Evolutionary conservation across 2,113 vertebrate species (phyloP).

Genomic region (Collichthys lucidus): DNA sequence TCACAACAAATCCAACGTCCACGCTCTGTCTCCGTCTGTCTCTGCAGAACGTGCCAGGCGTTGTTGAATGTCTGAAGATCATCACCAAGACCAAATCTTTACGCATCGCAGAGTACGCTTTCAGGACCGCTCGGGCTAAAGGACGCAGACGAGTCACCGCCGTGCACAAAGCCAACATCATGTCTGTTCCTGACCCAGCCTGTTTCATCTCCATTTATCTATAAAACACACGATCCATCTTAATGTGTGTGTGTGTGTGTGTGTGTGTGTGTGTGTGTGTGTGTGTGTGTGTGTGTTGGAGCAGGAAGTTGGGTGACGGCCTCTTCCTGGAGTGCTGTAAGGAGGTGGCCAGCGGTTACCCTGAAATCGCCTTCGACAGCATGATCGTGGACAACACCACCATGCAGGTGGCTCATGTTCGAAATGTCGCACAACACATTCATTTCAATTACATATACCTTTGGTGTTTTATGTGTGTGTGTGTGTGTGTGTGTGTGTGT

Average conservation of each 20-base stretch:
- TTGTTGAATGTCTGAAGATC: constrained; percentile 90
- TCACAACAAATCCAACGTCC: background rate
- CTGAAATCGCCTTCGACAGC: constrained; percentile 86
- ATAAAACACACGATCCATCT: background rate
- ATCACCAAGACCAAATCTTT: constrained; percentile 87
- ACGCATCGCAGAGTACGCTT: constrained; percentile 88
- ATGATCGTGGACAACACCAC: constrained; percentile 92
- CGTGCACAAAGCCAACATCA: constrained; percentile 91
- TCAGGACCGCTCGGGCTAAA: constrained; percentile 82
- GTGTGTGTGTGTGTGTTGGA: background rate
- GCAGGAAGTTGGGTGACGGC: constrained; percentile 89
- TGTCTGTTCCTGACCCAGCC: constrained; percentile 73
- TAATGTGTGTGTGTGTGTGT: constrained; percentile 1
- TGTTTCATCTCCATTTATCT: background rate
- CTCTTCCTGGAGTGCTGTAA: constrained; percentile 89
- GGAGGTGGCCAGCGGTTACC: constrained; percentile 87
- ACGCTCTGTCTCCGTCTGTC: background rate
- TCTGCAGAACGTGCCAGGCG: constrained; percentile 74
- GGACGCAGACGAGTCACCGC: constrained; percentile 86
- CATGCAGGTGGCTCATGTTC: constrained; percentile 84
- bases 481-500: too few species aligned
- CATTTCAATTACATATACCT: too few species aligned
- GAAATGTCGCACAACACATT: too few species aligned
- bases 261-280: background rate
- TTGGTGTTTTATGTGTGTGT: too few species aligned